Conservation (phyloP, 2,113 vertebrate genomes). For the Forbesichthys papilliferus region DNA sequence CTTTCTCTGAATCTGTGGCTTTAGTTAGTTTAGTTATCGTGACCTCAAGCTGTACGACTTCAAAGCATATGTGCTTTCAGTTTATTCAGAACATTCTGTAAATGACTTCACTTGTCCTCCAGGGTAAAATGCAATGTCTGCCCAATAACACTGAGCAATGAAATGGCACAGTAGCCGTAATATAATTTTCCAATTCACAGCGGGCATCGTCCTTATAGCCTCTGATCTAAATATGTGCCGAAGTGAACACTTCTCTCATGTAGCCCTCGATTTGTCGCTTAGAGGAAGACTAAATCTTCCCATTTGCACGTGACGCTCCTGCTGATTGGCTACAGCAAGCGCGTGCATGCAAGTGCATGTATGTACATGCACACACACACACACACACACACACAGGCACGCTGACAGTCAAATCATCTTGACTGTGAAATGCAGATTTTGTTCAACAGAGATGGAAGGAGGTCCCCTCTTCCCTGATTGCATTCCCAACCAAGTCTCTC, state of each 20-base stretch:
- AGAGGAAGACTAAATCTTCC: constrained; percentile 31
- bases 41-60: not conserved
- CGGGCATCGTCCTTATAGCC: constrained; percentile 3
- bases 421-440: constrained; percentile 55
- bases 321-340: constrained; percentile 43
- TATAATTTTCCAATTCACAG: not conserved
- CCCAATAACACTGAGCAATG: not conserved
- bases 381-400: not conserved
- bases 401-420: constrained; percentile 34
- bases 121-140: not conserved
- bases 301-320: constrained; percentile 29
- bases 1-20: constrained; percentile 12
- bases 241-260: constrained; percentile 11
- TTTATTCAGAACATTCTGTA: too few species aligned
- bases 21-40: constrained; percentile 19
- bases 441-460: constrained; percentile 14
- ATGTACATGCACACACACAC: not conserved
- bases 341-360: constrained; percentile 6
- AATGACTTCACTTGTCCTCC: constrained; percentile 31
- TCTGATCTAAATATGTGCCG: not conserved
- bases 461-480: constrained; percentile 52
- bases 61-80: too few species aligned
- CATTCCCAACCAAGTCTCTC: constrained; percentile 26
- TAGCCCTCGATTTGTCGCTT: constrained; percentile 21
- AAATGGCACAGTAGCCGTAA: not conserved